A percentile compares a stretch with the other conserved stretches of the same genome.
Evolutionary conservation across 2,888 invertebrate genomes (phyloP).

Genomic region (Apamea crenata): DNA sequence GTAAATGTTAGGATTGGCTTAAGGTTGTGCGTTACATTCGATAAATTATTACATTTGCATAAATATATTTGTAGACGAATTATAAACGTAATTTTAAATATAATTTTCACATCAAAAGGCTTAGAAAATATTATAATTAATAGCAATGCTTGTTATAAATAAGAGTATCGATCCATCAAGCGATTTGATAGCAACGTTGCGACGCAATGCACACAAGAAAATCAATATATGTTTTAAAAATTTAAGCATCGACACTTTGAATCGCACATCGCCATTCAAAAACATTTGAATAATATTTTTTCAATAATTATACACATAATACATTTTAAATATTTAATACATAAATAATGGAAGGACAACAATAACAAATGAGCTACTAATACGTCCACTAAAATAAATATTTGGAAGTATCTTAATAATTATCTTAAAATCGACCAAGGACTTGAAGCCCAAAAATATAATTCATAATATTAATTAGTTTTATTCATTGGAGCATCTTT

Average conservation of each 20-base stretch:
- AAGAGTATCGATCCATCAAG: constrained; percentile 25
- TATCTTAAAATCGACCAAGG: constrained; percentile 71
- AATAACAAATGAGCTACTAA: constrained; percentile 69
- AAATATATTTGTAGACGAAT: constrained; percentile 56
- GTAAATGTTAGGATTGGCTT: constrained; percentile 72
- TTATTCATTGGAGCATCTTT: constrained; percentile 45
- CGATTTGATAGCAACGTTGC: constrained; percentile 17
- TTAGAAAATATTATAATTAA: constrained; percentile 55
- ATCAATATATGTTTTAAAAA: constrained; percentile 10
- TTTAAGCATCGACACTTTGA: constrained; percentile 40
- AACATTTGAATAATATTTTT: constrained; percentile 47
- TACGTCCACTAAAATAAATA: constrained; percentile 70
- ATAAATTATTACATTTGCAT: constrained; percentile 63
- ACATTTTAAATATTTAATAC: constrained; percentile 64
- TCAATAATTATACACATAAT: constrained; percentile 49
- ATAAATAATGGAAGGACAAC: constrained; percentile 71
- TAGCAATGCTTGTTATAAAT: constrained; percentile 46
- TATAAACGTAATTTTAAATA: constrained; percentile 51
- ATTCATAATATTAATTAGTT: constrained; percentile 53
- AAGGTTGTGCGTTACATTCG: constrained; percentile 83
- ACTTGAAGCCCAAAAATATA: constrained; percentile 74
- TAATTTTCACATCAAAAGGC: constrained; percentile 44
- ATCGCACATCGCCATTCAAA: constrained; percentile 43
- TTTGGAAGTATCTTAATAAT: constrained; percentile 68
- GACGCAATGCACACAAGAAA: constrained; percentile 24